These are phyloP conservation scores for Anarhynchus alexandrinus DNA, from an alignment of 2,113 vertebrate species.

Conservation along the genomic window DNA sequence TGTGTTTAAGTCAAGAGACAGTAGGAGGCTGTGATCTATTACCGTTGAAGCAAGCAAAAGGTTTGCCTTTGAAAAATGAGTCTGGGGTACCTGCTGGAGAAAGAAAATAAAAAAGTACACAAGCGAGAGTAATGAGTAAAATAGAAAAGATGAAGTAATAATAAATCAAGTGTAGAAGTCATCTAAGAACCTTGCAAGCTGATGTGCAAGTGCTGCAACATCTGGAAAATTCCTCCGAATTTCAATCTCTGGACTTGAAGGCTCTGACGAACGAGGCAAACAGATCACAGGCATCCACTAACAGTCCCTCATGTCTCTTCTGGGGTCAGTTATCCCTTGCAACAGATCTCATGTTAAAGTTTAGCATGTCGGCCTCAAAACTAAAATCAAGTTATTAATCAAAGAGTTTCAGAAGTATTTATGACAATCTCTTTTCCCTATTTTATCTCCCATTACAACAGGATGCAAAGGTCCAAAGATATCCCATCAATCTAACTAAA, in stretches of 20 bases:
- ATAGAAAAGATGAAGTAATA: background rate
- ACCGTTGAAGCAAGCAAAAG: background rate
- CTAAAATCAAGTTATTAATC: background rate
- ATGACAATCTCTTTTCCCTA: background rate
- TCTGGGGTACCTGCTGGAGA: background rate
- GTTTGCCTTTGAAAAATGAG: background rate
- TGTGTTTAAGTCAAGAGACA: background rate
- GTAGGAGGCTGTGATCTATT: background rate
- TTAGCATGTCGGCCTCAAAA: background rate
- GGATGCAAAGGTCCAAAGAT: background rate
- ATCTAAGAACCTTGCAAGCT: background rate
- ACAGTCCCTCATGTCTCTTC: background rate
- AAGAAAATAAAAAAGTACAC: background rate
- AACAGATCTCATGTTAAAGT: background rate
- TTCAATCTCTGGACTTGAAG: background rate
- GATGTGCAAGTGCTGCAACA: background rate
- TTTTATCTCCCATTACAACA: background rate
- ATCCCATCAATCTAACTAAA: background rate
- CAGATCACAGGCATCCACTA: background rate
- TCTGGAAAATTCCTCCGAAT: slow-evolving; percentile 10
- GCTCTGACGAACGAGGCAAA: background rate
- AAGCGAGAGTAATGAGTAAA: background rate
- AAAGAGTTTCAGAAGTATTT: background rate
- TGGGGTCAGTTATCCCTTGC: background rate
- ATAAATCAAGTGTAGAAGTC: background rate